phyloP scores from a whole-genome alignment of 2,797 vertebrate species.

The Champsocephalus gunnari region DNA sequence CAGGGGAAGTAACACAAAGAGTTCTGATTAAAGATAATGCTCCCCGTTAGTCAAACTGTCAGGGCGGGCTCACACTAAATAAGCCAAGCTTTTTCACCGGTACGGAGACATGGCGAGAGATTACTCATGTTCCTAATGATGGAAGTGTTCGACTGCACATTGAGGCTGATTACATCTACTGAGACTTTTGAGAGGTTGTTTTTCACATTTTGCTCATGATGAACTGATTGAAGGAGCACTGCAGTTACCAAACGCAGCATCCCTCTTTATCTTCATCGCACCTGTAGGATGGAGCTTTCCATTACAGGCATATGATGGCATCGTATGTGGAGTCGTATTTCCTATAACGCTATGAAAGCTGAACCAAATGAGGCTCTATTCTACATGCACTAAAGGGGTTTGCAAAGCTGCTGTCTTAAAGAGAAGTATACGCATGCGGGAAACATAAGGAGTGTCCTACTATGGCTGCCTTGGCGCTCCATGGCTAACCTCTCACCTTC shows the following conservation, averaged over 20 bases:
- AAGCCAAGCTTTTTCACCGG: conserved; percentile 61
- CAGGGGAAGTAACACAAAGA: conserved; percentile 83
- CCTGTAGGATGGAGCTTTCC: conserved; percentile 50
- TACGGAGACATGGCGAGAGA: conserved; percentile 53
- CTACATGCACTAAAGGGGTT: neutral
- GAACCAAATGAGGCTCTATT: neutral
- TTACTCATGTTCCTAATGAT: conserved; percentile 75
- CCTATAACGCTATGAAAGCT: conserved; percentile 30
- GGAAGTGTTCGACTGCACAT: conserved; percentile 73
- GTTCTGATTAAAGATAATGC: conserved; percentile 84
- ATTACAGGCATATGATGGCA: conserved; percentile 24
- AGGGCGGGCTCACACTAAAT: conserved; percentile 69
- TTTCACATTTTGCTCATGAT: conserved; percentile 57
- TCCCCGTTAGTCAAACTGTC: conserved; percentile 77
- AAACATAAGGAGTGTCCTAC: conserved; percentile 22
- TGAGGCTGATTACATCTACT: conserved; percentile 77
- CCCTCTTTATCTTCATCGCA: conserved; percentile 49
- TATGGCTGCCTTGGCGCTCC: conserved; percentile 25
- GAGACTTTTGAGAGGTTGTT: conserved; percentile 62
- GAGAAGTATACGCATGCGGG: neutral
- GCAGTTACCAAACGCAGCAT: conserved; percentile 40
- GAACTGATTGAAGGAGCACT: conserved; percentile 52
- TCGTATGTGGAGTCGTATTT: conserved; percentile 23
- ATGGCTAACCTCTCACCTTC: conserved; percentile 48
- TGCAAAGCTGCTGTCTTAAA: conserved; percentile 12